These are phyloP conservation scores for Parotocinclus haroldoi DNA, from an alignment of 2,797 vertebrate genomes.

Conservation along the genomic window DNA sequence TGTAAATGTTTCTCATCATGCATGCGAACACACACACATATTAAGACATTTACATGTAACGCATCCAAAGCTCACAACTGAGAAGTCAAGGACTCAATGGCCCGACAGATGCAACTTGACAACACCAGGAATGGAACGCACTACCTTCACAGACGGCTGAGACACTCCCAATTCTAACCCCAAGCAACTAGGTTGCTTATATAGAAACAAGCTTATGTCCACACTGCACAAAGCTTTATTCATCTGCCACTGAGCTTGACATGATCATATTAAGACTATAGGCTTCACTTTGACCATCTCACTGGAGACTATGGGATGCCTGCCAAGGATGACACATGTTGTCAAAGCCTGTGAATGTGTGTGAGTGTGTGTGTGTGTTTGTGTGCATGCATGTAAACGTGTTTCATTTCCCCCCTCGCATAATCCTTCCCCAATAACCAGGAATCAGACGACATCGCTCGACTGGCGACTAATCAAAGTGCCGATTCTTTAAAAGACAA, in stretches of 20 bases:
- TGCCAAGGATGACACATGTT: constrained; percentile 69
- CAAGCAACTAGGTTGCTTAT: background rate
- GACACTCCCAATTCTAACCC: too few relatives aligned
- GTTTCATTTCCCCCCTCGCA: constrained; percentile 59
- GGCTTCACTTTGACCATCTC: constrained; percentile 38
- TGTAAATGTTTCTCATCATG: background rate
- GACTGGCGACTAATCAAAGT: constrained; percentile 77
- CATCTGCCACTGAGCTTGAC: constrained; percentile 19
- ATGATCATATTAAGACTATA: constrained; percentile 43
- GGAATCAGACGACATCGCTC: constrained; percentile 74
- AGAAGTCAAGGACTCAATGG: too few relatives aligned
- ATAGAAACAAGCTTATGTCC: constrained; percentile 23
- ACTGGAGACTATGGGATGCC: constrained; percentile 60
- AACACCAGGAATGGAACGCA: too few relatives aligned
- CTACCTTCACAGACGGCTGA: background rate
- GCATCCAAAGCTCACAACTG: too few relatives aligned
- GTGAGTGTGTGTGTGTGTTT: constrained; percentile 43
- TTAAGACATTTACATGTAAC: too few relatives aligned
- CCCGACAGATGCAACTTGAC: too few relatives aligned
- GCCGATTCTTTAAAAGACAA: constrained; percentile 81
- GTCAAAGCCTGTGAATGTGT: constrained; percentile 57
- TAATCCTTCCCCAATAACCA: constrained; percentile 75
- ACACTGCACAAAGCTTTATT: constrained; percentile 48
- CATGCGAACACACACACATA: too few relatives aligned
- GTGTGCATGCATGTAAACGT: constrained; percentile 49